These are phyloP conservation scores for Drosophila lacertosa DNA, from an alignment of 1,140 invertebrate species.

Conservation along the genomic window DNA sequence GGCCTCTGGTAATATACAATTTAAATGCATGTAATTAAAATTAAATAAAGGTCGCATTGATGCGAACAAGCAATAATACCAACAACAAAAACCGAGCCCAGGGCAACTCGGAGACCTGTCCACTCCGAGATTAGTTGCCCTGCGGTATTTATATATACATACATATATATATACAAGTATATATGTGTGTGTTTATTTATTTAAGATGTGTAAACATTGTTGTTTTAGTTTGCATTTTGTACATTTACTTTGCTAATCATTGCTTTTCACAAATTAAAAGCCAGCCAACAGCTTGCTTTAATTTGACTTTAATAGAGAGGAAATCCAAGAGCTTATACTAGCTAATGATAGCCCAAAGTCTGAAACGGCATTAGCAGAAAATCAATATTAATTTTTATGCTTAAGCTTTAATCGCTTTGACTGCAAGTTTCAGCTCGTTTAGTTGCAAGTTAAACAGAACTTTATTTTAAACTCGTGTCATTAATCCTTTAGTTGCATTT, in stretches of 20 bases:
- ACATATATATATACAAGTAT: too few species aligned
- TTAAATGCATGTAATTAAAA: conserved; percentile 71
- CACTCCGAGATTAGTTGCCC: neutral
- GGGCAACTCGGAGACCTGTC: neutral
- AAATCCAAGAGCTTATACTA: too few species aligned
- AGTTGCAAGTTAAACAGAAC: too few species aligned
- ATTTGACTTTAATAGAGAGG: neutral
- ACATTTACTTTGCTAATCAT: conserved; percentile 13
- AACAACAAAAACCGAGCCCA: conserved; percentile 11
- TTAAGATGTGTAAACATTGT: neutral
- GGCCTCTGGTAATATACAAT: conserved; percentile 35
- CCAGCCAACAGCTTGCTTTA: neutral
- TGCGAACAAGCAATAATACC: conserved; percentile 7
- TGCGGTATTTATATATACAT: neutral
- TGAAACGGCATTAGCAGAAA: neutral
- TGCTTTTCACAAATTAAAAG: conserved; percentile 3
- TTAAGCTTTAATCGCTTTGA: too few species aligned
- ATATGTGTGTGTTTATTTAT: neutral
- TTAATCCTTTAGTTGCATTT: neutral
- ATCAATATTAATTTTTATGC: too few species aligned
- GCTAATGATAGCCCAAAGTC: too few species aligned
- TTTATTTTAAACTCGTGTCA: too few species aligned
- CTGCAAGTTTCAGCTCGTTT: too few species aligned
- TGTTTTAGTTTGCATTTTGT: neutral
- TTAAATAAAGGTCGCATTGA: conserved; percentile 56